A percentile compares a stretch with the other conserved stretches of the same genome.
Evolutionary conservation across 2,797 vertebrate species (phyloP).

Genomic region (Xenops minutus): DNA sequence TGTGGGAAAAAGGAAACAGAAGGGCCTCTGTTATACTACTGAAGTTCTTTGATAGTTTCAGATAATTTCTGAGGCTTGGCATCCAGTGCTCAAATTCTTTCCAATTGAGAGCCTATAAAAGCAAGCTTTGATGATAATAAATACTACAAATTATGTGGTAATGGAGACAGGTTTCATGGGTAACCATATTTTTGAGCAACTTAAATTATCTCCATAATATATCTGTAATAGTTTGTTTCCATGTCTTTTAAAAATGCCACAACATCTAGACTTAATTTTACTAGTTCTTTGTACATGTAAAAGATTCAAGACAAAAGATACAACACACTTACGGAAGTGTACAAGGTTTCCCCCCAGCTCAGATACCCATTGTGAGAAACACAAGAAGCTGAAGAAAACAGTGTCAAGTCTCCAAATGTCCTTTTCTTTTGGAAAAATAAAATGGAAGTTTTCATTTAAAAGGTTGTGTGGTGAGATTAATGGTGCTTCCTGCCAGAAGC

Average conservation of each 20-base stretch:
- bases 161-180: not conserved
- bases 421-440: not conserved
- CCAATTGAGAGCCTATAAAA: constrained; percentile 5
- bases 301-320: not conserved
- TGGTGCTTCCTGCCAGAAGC: not conserved
- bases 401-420: not conserved
- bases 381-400: not conserved
- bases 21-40: not conserved
- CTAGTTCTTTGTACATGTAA: not conserved
- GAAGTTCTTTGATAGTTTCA: constrained; percentile 11
- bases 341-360: not conserved
- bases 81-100: not conserved
- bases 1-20: constrained; percentile 30
- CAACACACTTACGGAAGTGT: not conserved
- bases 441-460: not conserved
- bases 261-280: not conserved
- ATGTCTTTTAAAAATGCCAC: not conserved
- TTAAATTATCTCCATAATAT: not conserved
- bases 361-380: not conserved
- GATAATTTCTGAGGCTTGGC: constrained; percentile 35
- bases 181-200: not conserved
- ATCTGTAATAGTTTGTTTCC: not conserved
- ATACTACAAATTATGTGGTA: not conserved
- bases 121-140: constrained; percentile 11
- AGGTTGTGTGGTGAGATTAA: not conserved